Base-by-base conservation (phyloP, 2,113 vertebrate genomes). In the Conger conger region DNA sequence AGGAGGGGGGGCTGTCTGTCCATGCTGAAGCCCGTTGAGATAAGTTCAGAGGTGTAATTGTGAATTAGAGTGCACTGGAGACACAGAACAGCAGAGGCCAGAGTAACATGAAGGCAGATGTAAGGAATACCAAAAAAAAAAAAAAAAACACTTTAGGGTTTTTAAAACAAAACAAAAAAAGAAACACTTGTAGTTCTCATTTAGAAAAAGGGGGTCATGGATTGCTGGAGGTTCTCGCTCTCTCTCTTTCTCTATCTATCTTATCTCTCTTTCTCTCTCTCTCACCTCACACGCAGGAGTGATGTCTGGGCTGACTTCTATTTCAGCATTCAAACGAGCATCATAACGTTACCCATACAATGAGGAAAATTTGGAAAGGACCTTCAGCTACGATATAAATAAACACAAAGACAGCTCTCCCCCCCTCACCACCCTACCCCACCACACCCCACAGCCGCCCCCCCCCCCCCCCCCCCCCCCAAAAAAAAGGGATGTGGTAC, bases 351-450 rank as follows among this genome's bases (percentile, higher is more conserved):
- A 33, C 36, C 36, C n/a, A 20, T 80, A n/a, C 13, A 79, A 36
- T 57, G 40, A 42, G 77, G 7, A n/a, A 16, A 77, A 68, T 79
- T 63, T 37, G 35, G 60, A 86, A 84, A 83, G 83, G 57, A 88
- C 83, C 54, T 78, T 73, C 81, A 85, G 84, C 76, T 85, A 42
- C 57, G 77, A 86, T 54, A 81, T 36, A 83, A 82, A 86, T 85
- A 84, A 83, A 85, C 87, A 68, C 82, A 36, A 83, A 84, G 77
- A 76, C 76, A 82, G 50, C 18, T 35, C 17, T 8, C 40, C 40
- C 8, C 40, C 40, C 40, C 9, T 9, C 40, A 1, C 40, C 68
- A 60, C 54, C n/a, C n/a, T 76, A 85, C 73, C 77, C 83, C 85
- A 77, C 83, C 60, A 82, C 54, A 57, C 54, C 54, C 54, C 54